Evolutionary conservation across 2,797 vertebrate species (phyloP).

Genomic region (Gallinago stenura): DNA sequence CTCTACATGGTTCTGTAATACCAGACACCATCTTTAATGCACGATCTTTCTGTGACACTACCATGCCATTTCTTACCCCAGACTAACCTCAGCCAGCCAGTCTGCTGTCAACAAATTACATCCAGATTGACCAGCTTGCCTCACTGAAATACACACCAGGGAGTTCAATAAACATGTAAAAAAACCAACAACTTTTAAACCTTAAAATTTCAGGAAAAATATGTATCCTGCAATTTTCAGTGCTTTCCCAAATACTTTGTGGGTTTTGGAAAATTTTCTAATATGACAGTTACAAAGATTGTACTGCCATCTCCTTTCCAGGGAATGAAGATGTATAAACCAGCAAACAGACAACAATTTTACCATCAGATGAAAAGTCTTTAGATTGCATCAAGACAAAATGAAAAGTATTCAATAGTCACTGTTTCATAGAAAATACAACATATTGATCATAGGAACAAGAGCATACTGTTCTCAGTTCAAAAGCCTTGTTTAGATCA

Average conservation of each 20-base stretch:
- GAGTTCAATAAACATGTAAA: not conserved
- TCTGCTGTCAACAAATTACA: not conserved
- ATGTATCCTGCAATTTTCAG: not conserved
- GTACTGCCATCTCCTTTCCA: not conserved
- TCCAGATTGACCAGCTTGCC: not conserved
- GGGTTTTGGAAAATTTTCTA: not conserved
- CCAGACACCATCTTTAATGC: not conserved
- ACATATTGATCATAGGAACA: not conserved
- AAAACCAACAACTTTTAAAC: not conserved
- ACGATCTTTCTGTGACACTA: not conserved
- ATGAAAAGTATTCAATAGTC: not conserved
- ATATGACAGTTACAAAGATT: not conserved
- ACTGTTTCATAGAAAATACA: not conserved
- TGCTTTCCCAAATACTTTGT: not conserved
- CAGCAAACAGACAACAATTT: not conserved
- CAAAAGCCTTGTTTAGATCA: not conserved
- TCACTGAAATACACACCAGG: not conserved
- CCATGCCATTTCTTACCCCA: not conserved
- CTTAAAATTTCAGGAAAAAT: not conserved
- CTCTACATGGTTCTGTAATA: not conserved
- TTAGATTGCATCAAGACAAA: fast-evolving
- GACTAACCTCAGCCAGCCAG: not conserved
- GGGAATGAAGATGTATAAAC: not conserved
- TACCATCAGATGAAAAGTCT: not conserved
- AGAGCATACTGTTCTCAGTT: not conserved